Evolutionary conservation across 2,797 vertebrate species (phyloP), one percentile per base, ranked within the genome.

Genomic region (Peromyscus nudipes): DNA sequence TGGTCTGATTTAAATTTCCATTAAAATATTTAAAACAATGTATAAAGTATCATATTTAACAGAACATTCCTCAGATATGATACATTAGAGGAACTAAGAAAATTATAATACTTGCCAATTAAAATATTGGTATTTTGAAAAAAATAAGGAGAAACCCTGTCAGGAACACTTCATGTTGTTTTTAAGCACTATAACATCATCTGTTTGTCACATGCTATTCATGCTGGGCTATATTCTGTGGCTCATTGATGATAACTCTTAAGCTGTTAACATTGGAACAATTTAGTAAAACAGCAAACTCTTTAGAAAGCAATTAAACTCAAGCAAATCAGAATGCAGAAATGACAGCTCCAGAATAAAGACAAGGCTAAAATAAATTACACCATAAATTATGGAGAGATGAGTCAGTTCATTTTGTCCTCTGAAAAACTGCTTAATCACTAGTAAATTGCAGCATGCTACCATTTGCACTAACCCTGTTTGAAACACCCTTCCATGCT

Each of bases 231-330:
- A 86, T 79, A 12, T 91, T 95, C 89, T 79, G 46, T 75, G 75
- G 29, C 43, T 43, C 49, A 43, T 0, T 21, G 6, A 84, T 75
- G 93, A 91, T 27, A 62, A 40, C 27, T 89, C 27, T 84, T 91
- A 83, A 91, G 77, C 13, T 67, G 43, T 89, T 89, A 86, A 94
- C 87, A 81, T 75, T 52, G 52, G 19, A 91, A 85, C 37, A 76
- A 95, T 91, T 71, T 92, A 65, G n/a, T n/a, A 65, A 31, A 80
- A 93, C 55, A 52, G 60, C 4, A 92, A 92, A 79, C 64, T 57
- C 62, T 88, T 95, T 97, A 81, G 27, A 76, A 93, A 93, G 77
- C 87, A 95, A 97, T 95, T 95, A 95, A 94, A 80, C 79, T 93
- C 52, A 87, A 92, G 60, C 83, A 96, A 87, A 97, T 95, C 64